Percentiles rank a stretch among this genome's conserved stretches.
phyloP scores from a whole-genome alignment of 2,888 invertebrate species.

The Microctonus hyperodae region DNA sequence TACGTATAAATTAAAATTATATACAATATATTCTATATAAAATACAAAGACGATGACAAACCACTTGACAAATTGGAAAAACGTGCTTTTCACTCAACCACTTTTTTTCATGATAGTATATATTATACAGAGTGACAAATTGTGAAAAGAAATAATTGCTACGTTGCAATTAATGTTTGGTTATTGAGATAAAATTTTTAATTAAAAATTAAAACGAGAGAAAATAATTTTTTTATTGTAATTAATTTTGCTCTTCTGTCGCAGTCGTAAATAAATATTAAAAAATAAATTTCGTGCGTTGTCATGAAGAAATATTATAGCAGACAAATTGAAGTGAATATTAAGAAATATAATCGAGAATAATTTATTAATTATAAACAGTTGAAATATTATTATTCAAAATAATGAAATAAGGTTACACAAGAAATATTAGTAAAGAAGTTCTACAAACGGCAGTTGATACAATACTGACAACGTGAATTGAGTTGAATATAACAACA shows the following conservation, averaged over 20 bases:
- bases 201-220: no score
- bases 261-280: no score
- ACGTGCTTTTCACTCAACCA: background rate
- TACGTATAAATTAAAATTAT: background rate
- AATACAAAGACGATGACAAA: background rate
- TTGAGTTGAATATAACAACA: background rate
- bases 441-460: conserved; percentile 44
- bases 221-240: no score
- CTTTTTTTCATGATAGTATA: background rate
- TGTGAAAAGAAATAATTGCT: background rate
- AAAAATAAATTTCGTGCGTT: background rate
- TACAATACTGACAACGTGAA: conserved; percentile 37
- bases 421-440: conserved; percentile 16
- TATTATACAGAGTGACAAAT: background rate
- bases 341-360: background rate
- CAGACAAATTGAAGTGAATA: background rate
- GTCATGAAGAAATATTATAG: background rate
- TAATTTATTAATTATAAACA: background rate
- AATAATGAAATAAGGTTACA: background rate
- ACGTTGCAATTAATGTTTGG: background rate
- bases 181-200: background rate
- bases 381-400: background rate
- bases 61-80: background rate
- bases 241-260: no score
- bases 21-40: background rate